Evolutionary conservation across 23 tunicate species (phyloP), one percentile per base, ranked within the genome.

Genomic region (Clavelina lepadiformis): DNA sequence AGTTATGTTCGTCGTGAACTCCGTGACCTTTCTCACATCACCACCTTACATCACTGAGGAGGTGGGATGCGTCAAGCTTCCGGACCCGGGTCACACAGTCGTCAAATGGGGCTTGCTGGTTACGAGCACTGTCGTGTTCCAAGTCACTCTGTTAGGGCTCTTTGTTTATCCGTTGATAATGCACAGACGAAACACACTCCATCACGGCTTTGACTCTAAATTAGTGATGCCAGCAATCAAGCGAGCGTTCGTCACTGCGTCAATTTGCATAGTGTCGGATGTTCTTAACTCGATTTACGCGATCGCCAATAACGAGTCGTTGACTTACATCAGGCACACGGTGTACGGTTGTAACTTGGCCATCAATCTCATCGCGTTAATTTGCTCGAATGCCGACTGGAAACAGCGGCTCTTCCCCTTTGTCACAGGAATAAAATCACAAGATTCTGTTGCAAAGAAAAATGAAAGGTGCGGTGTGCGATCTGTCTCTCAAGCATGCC

Each of bases 381-480:
- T 72, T 25, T 72, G 78, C 21, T 72, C 61, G 3, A 56, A 34
- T 45, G 78, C 68, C 41, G 78, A 72, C 29, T 72, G 78, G 78
- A 57, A 59, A 44, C 53, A 58, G 31, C 33, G 68, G 45, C 24
- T 72, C 8, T 44, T 58, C 29, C 78, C 78, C 15, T 72, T 54
- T 54, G 60, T 20, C 26, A 11, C 23, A 55, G 61, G 27, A 41
- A 41, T 41, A 55, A 55, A 55, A 20, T 0, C 0, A 55, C 24
- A 20, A 0, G 0, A 26, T 20, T 13, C 15, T 54, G 18, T 19
- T 65, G 41, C 46, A 71, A 33, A 55, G 51, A 13, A 58, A 24
- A 1, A 58, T 28, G 11, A 58, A 58, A 35, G 65, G 47, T 58
- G n/a, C n/a, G n/a, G n/a, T n/a, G n/a, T n/a, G n/a, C n/a, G n/a